Conservation (phyloP, 2,113 vertebrate genomes). For the Opisthocomus hoazin region DNA sequence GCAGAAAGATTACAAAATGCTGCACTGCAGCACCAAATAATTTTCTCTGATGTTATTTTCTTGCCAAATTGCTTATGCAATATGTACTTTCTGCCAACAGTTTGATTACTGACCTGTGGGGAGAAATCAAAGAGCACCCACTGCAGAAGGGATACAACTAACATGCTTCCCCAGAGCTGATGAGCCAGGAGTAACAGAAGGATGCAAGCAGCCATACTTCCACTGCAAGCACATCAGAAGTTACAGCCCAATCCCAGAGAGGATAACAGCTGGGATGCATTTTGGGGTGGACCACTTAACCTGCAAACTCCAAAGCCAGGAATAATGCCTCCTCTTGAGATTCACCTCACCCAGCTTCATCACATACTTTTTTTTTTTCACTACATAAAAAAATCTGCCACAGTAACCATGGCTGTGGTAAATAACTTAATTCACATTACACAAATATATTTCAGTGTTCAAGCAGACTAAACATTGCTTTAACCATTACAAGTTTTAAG, state of each 20-base stretch:
- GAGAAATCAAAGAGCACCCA: neutral
- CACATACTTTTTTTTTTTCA: fast-evolving
- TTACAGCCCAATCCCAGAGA: neutral
- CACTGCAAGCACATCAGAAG: neutral
- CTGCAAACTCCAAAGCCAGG: neutral
- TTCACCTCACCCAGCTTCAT: neutral
- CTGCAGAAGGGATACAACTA: neutral
- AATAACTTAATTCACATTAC: neutral
- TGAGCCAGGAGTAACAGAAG: neutral
- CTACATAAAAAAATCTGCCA: neutral
- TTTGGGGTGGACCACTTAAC: neutral
- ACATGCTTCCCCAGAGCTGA: neutral
- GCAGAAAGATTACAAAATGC: neutral
- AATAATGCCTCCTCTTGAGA: neutral
- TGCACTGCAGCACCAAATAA: neutral
- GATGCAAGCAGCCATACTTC: neutral
- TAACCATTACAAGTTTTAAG: neutral
- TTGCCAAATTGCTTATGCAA: neutral
- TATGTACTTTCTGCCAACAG: neutral
- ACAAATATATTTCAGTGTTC: neutral
- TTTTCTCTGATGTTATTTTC: neutral
- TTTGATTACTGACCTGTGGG: neutral
- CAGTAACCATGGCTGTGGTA: neutral
- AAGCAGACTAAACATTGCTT: neutral
- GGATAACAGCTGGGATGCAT: neutral